These are phyloP conservation scores for Orthosia gracilis DNA, from an alignment of 2,888 invertebrate genomes.

Conservation along the genomic window DNA sequence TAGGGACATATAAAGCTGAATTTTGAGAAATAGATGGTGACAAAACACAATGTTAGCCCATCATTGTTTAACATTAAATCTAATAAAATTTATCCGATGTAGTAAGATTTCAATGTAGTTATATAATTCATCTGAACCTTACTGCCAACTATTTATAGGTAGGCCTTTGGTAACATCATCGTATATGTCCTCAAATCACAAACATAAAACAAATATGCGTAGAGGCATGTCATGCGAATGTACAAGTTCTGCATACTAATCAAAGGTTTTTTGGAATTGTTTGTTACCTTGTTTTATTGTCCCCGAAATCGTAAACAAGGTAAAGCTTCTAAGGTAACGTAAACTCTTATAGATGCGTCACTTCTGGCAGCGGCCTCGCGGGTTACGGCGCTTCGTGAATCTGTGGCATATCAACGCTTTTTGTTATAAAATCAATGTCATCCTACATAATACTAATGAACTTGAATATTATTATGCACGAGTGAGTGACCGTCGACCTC, in stretches of 20 bases:
- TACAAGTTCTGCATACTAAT: conserved; percentile 47
- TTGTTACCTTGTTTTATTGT: conserved; percentile 53
- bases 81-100: conserved; percentile 19
- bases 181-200: conserved; percentile 24
- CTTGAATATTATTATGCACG: conserved; percentile 42
- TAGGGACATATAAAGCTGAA: conserved; percentile 14
- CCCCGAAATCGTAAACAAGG: conserved; percentile 58
- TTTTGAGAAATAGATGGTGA: conserved; percentile 13
- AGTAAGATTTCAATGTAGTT: not conserved
- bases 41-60: not conserved
- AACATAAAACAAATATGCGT: conserved; percentile 26
- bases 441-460: conserved; percentile 33
- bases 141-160: conserved; percentile 5
- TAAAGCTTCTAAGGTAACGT: conserved; percentile 39
- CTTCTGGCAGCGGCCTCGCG: conserved; percentile 39
- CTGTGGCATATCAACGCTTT: not conserved
- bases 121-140: not conserved
- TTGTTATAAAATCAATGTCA: conserved; percentile 28
- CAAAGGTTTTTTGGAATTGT: conserved; percentile 28
- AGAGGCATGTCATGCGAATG: conserved; percentile 24
- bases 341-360: conserved; percentile 21
- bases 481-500: conserved; percentile 56
- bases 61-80: conserved; percentile 2
- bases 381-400: not conserved
- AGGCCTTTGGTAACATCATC: conserved; percentile 13